These are phyloP conservation scores for Ciona savignyi DNA, from an alignment of 23 tunicate genomes.

Conservation along the genomic window DNA sequence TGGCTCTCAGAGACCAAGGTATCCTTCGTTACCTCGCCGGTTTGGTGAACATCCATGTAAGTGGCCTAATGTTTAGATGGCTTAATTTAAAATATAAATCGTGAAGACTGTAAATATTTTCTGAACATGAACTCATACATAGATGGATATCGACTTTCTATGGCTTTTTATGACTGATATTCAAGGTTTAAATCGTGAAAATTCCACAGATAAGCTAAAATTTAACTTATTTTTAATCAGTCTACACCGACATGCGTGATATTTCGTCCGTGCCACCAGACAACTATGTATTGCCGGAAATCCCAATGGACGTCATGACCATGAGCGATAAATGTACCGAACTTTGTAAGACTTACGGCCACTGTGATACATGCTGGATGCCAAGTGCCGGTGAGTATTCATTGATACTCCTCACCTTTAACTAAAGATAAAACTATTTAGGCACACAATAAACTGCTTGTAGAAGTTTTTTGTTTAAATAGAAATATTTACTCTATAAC, in stretches of 20 bases:
- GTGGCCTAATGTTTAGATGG: no score
- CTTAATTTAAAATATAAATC: no score
- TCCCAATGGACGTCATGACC: neutral
- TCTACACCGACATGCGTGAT: neutral
- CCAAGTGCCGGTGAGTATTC: conserved; percentile 22
- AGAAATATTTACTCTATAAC: neutral
- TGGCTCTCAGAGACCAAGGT: neutral
- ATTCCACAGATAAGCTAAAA: neutral
- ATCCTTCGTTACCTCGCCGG: neutral
- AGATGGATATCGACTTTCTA: no score
- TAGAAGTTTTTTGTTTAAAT: neutral
- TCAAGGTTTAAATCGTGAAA: no score
- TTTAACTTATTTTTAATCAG: neutral
- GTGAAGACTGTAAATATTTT: no score
- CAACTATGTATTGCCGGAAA: neutral
- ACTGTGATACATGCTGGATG: conserved; percentile 73
- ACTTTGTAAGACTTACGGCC: conserved; percentile 42
- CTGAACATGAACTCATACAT: no score
- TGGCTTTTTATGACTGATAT: no score
- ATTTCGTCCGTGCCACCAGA: neutral
- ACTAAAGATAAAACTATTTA: neutral
- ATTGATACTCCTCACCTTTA: neutral
- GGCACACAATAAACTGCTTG: neutral
- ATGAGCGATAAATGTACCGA: conserved; percentile 51
- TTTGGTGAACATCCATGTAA: neutral